Conservation (phyloP, 2,888 invertebrate genomes). For the Caenorhabditis sinica region DNA sequence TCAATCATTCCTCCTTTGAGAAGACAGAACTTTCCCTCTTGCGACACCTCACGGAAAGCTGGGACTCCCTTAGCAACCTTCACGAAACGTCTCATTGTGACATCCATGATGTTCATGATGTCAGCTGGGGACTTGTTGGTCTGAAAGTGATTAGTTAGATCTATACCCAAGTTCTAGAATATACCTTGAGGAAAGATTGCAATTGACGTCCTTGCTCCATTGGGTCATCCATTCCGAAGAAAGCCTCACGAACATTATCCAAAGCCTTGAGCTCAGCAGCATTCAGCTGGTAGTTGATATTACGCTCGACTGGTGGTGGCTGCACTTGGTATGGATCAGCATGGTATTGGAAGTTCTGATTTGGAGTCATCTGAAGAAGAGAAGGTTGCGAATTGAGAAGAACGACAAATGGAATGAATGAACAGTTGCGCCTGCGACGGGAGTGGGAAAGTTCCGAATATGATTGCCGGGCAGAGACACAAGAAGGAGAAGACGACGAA, state of each 20-base stretch:
- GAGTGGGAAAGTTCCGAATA: conserved; percentile 24
- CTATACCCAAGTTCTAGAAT: not conserved
- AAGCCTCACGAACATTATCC: conserved; percentile 76
- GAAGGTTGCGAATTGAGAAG: not conserved
- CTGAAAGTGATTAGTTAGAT: conserved; percentile 19
- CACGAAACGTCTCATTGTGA: conserved; percentile 82
- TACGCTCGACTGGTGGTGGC: conserved; percentile 45
- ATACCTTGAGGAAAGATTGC: conserved; percentile 72
- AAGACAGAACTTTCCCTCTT: conserved; percentile 82
- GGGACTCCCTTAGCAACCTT: conserved; percentile 81
- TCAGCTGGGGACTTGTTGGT: conserved; percentile 78
- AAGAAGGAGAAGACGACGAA: not conserved
- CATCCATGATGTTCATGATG: conserved; percentile 82
- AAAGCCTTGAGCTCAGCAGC: conserved; percentile 78
- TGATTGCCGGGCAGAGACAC: conserved; percentile 21
- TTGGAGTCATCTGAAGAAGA: conserved; percentile 35
- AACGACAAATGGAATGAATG: conserved; percentile 2
- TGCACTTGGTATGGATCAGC: conserved; percentile 32
- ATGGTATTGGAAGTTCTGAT: conserved; percentile 40
- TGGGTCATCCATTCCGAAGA: conserved; percentile 79
- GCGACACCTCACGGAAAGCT: conserved; percentile 78
- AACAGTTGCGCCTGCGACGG: not conserved
- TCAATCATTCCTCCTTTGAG: conserved; percentile 82
- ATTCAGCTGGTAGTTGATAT: conserved; percentile 75
- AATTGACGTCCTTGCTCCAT: conserved; percentile 75